phyloP scores from a whole-genome alignment of 2,113 vertebrate species.

The Arenaria interpres region DNA sequence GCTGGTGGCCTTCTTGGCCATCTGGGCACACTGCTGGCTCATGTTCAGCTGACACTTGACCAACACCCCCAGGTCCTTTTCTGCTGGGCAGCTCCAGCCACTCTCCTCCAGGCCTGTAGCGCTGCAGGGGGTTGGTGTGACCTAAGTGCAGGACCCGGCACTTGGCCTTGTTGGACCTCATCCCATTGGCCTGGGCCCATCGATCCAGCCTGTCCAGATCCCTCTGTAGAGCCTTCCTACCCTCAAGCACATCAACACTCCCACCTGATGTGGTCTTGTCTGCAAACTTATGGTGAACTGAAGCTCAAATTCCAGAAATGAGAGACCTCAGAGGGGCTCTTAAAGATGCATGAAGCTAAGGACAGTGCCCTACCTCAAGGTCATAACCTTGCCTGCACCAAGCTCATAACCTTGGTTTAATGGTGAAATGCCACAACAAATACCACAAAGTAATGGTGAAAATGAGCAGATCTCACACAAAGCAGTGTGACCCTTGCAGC shows the following conservation, averaged over 20 bases:
- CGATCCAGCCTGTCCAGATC: not conserved
- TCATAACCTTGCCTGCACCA: not conserved
- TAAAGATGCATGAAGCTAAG: not conserved
- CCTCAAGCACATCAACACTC: too few relatives aligned
- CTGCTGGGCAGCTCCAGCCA: rapidly evolving
- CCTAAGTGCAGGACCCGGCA: not conserved
- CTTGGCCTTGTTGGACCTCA: not conserved
- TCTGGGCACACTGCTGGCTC: not conserved
- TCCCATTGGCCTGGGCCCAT: rapidly evolving
- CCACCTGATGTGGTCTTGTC: rapidly evolving
- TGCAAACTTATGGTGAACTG: rapidly evolving
- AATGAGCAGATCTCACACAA: rapidly evolving
- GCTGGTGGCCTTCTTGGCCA: not conserved
- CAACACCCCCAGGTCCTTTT: not conserved
- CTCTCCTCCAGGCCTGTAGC: not conserved
- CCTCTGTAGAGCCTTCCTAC: too few relatives aligned
- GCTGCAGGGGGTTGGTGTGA: rapidly evolving
- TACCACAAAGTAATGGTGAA: rapidly evolving
- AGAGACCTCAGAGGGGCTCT: not conserved
- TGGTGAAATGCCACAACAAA: not conserved
- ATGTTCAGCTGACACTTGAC: rapidly evolving
- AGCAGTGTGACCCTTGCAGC: not conserved
- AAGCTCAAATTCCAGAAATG: not conserved
- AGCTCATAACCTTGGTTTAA: not conserved
- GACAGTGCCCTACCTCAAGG: too few relatives aligned